Percentiles rank a stretch among this genome's conserved stretches.
phyloP scores from a whole-genome alignment of 2,888 invertebrate species.

The Argyra leucocephala region DNA sequence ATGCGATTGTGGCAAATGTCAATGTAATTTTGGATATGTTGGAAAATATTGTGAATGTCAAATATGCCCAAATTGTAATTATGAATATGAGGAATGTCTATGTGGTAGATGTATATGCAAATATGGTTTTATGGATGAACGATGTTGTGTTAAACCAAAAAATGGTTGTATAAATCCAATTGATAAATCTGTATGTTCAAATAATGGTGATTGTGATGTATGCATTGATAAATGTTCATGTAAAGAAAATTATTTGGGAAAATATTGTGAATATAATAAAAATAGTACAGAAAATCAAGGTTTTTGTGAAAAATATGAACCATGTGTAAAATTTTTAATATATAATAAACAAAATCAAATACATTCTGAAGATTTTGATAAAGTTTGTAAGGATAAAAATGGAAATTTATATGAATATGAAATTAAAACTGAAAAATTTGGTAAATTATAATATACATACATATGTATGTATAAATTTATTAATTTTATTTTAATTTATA shows the following conservation, averaged over 20 bases:
- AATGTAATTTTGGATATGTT: conserved; percentile 52
- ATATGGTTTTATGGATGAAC: conserved; percentile 49
- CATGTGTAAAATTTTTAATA: conserved; percentile 38
- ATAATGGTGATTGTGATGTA: conserved; percentile 67
- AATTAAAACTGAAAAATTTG: conserved; percentile 30
- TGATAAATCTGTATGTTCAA: conserved; percentile 52
- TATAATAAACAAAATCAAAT: conserved; percentile 28
- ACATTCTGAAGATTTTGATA: conserved; percentile 30
- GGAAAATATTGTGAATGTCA: conserved; percentile 57
- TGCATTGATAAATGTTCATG: conserved; percentile 44
- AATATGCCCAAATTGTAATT: conserved; percentile 52
- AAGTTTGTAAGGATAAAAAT: conserved; percentile 32
- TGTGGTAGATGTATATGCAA: conserved; percentile 66
- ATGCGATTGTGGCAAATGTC: conserved; percentile 68
- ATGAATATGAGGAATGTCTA: conserved; percentile 59
- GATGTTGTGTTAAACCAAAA: conserved; percentile 48
- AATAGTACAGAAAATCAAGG: conserved; percentile 35
- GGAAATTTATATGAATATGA: conserved; percentile 29
- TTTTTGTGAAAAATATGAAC: conserved; percentile 38
- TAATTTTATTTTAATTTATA: no score
- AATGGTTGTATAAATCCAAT: conserved; percentile 49
- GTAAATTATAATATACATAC: conserved; percentile 18
- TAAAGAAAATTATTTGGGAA: conserved; percentile 31
- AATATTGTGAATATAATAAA: conserved; percentile 34
- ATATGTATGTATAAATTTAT: no score